A percentile compares a stretch with the other conserved stretches of the same genome.
Conservation (phyloP, 2,888 invertebrate species). For the Eulithis testata region DNA sequence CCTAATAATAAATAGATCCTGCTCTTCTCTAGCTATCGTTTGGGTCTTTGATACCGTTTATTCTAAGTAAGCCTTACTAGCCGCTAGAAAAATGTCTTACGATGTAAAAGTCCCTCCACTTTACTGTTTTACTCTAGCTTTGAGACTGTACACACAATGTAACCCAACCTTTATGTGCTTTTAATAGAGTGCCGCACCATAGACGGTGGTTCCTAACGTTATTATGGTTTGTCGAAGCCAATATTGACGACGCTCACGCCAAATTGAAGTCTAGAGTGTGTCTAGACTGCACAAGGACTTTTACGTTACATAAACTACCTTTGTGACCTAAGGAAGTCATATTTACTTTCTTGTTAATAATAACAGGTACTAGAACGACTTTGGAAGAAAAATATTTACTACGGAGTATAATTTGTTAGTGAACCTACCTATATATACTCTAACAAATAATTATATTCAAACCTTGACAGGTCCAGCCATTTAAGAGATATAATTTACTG, state of each 20-base stretch:
- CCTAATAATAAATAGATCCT: too few relatives aligned
- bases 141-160: neutral
- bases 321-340: conserved; percentile 18
- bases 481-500: too few relatives aligned
- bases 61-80: too few relatives aligned
- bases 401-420: too few relatives aligned
- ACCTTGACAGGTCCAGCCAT: too few relatives aligned
- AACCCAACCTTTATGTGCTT: conserved; percentile 1
- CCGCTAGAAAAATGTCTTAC: too few relatives aligned
- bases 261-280: conserved; percentile 60
- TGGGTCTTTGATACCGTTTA: too few relatives aligned
- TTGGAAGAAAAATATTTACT: neutral
- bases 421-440: too few relatives aligned
- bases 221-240: conserved; percentile 54
- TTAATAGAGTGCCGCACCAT: conserved; percentile 16
- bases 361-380: neutral
- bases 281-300: conserved; percentile 55
- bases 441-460: too few relatives aligned
- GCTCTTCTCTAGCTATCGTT: too few relatives aligned
- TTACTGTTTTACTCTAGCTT: too few relatives aligned
- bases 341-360: conserved; percentile 18
- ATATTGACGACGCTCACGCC: conserved; percentile 48
- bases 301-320: conserved; percentile 32
- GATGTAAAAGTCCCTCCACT: too few relatives aligned
- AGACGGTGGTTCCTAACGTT: conserved; percentile 33